Evolutionary conservation across 2,888 invertebrate species (phyloP), one percentile per base, ranked within the genome.

Genomic region (Arge pagana): DNA sequence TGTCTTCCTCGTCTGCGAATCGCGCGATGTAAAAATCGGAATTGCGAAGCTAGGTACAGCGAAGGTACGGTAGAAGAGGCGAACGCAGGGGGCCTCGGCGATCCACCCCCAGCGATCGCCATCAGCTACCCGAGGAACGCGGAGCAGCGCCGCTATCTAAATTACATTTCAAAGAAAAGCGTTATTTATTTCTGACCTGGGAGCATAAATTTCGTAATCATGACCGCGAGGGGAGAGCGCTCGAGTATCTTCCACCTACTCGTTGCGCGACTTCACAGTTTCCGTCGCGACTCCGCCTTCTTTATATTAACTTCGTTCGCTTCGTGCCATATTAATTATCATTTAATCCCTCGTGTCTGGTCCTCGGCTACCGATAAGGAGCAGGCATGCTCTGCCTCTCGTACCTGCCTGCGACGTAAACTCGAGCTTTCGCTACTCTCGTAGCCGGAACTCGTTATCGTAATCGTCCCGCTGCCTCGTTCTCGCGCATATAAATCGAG

Each of bases 101-200:
- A 11, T 10, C 18, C 16, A 28, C 41, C 31, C 43, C 18, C 8
- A 21, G 30, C 11, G 19, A 28, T n/a, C 10, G 30, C 33, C 21
- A 33, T 21, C 43, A 23, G 45, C 33, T 24, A 15, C n/a, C 23
- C 23, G 45, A 33, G 35, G 45, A 35, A 31, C 45, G 45, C 45
- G 31, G n/a, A n/a, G 4, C 8, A 45, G 42, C 41, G 54, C 50
- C 55, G 60, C 65, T 65, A 63, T 66, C 66, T 66, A 67, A 67
- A 67, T 67, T 68, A 67, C 64, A 65, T 67, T 67, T 65, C 61
- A 60, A 62, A 55, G 57, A 39, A 56, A 60, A 65, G 58, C 56
- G 63, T 68, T 67, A 68, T 68, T 69, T 68, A 68, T 68, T 65
- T 63, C 62, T 61, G 59, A 57, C 65, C 61, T 58, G 64, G 61